Evolutionary conservation across 2,888 invertebrate species (phyloP).

Genomic region (Lithophane leautieri): DNA sequence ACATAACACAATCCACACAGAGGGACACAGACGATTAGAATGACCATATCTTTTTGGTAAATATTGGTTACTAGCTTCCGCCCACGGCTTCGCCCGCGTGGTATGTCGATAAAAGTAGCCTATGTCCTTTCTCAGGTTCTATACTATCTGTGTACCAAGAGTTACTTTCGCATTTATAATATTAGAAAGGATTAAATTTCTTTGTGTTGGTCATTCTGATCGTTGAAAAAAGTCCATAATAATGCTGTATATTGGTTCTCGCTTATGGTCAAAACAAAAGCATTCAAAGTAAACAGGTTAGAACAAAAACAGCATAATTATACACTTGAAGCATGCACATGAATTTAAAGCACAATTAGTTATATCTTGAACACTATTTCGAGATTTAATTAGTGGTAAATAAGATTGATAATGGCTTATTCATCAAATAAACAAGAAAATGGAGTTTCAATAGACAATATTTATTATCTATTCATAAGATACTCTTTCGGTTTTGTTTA

Average conservation of each 20-base stretch:
- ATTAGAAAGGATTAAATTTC: no score
- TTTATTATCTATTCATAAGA: not conserved
- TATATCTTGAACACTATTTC: conserved; percentile 48
- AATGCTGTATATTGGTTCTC: conserved; percentile 41
- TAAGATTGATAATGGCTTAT: not conserved
- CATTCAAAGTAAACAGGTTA: conserved; percentile 14
- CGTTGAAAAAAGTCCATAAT: conserved; percentile 29
- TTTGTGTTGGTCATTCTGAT: conserved; percentile 35
- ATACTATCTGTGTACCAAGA: no score
- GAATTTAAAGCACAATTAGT: conserved; percentile 64
- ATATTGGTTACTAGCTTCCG: no score
- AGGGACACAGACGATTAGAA: conserved; percentile 52
- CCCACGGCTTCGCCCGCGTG: no score
- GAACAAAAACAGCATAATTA: conserved; percentile 63
- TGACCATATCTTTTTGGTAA: conserved; percentile 39
- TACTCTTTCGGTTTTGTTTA: not conserved
- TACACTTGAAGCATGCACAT: conserved; percentile 70
- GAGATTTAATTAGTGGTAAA: not conserved
- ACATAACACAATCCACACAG: conserved; percentile 86
- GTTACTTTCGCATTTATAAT: no score
- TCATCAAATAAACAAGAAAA: not conserved
- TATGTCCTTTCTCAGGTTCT: no score
- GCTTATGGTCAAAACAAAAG: conserved; percentile 33
- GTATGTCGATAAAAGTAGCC: no score
- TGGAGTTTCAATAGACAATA: no score